Base-by-base conservation (phyloP, 2,888 invertebrate genomes). In the Sepiola atlantica region DNA sequence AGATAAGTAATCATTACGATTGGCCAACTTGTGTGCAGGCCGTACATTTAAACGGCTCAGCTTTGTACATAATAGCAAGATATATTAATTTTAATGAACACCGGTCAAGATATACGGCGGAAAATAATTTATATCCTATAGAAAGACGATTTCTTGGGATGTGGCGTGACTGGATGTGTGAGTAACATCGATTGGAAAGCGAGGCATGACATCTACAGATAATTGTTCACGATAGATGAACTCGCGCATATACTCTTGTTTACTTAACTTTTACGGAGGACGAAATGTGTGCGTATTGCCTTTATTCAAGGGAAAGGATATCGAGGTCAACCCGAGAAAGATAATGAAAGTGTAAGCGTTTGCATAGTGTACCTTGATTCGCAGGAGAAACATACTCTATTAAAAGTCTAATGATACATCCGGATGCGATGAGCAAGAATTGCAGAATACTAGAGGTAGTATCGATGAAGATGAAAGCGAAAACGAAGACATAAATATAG, bases 21-120 rank as follows among this genome's bases (percentile, higher is more conserved):
- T 12, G 77, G n/a, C 12, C 28, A n/a, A 12, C 10, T 14, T 12
- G 28, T 77, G 77, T n/a, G n/a, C 28, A n/a, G n/a, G n/a, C 28
- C n/a, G n/a, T n/a, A n/a, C n/a, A 77, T 77, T 77, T 77, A 77
- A 77, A n/a, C 77, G n/a, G n/a, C 77, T 14, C n/a, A 1, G 18
- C 77, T 77, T 77, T 28, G 16, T 77, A n/a, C n/a, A 28, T 77
- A 77, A 77, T 77, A 77, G 4, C n/a, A 28, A n/a, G 77, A 77
- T 77, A n/a, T 77, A 77, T 77, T 77, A 77, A 77, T 77, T 77
- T 77, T 77, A 77, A 77, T 77, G 77, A 77, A 77, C 77, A 16
- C n/a, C 77, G 77, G 77, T 18, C n/a, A 16, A 77, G 77, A 77
- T 77, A 77, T 77, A n/a, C 77, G 77, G 2, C 28, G 77, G n/a